Percentiles rank a stretch among this genome's conserved stretches.
Evolutionary conservation across 2,113 vertebrate species (phyloP).

Genomic region (Cinclus cinclus): DNA sequence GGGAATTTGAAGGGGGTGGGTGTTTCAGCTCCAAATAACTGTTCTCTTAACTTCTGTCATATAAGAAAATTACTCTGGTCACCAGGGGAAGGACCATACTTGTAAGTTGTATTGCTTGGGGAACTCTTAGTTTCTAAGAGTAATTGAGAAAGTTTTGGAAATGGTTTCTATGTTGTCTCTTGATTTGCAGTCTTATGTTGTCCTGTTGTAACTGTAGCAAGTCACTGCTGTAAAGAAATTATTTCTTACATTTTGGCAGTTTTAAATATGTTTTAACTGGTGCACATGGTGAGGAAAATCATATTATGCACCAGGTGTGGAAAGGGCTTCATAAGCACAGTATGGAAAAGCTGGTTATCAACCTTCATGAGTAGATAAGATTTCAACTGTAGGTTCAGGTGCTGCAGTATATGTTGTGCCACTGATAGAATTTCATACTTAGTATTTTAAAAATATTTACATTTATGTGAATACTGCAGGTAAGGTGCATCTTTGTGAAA

Average conservation of each 20-base stretch:
- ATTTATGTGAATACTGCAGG: not conserved
- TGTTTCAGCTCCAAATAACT: not conserved
- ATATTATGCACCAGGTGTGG: rapidly evolving
- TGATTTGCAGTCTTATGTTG: not conserved
- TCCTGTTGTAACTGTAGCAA: not conserved
- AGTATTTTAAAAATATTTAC: not conserved
- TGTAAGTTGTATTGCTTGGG: not conserved
- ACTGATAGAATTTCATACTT: not conserved
- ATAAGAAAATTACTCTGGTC: not conserved
- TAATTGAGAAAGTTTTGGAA: not conserved
- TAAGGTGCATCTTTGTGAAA: not conserved
- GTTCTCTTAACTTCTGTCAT: not conserved
- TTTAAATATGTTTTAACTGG: not conserved
- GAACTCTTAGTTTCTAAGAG: not conserved
- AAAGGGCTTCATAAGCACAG: not conserved
- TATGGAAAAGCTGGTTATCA: not conserved
- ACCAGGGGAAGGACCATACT: rapidly evolving
- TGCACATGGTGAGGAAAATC: not conserved
- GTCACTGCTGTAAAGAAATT: not conserved
- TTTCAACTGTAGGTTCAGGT: not conserved
- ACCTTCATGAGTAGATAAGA: not conserved
- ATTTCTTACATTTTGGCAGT: not conserved
- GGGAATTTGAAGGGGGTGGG: not conserved
- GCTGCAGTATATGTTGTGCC: not conserved
- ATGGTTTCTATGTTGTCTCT: not conserved